Evolutionary conservation across 2,888 invertebrate species (phyloP).

Genomic region (Cantharis flavilabris): DNA sequence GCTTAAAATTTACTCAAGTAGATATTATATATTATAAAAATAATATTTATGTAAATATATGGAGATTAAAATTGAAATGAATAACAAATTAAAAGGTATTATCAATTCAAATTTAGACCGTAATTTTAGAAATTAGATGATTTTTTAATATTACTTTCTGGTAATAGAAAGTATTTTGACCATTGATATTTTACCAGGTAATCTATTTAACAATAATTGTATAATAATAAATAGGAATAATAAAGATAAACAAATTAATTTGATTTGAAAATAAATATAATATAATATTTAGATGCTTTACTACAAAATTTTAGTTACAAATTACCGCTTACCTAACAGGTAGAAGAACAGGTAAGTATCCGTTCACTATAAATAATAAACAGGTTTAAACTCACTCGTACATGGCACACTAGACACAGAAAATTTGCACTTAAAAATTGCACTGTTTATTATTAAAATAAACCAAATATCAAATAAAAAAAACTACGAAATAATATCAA

Average conservation of each 20-base stretch:
- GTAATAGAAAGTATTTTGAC: not conserved
- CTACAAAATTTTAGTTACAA: not conserved
- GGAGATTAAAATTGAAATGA: not conserved
- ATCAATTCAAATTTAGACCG: not conserved
- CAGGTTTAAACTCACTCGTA: conserved; percentile 18
- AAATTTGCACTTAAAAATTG: not conserved
- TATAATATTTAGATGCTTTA: not conserved
- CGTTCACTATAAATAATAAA: conserved; percentile 13
- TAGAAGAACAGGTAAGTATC: conserved; percentile 24
- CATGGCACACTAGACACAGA: conserved; percentile 7
- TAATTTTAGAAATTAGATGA: no score
- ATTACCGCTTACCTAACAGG: conserved; percentile 27
- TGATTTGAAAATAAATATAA: not conserved
- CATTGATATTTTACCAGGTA: not conserved
- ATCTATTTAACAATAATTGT: not conserved
- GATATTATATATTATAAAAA: not conserved
- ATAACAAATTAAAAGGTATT: no score
- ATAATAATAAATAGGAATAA: not conserved
- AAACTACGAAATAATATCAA: not conserved
- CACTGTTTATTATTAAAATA: not conserved
- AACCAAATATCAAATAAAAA: not conserved
- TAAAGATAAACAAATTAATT: not conserved
- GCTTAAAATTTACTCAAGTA: not conserved
- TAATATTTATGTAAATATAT: not conserved
- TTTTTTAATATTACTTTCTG: no score